A percentile compares a stretch with the other conserved stretches of the same genome.
phyloP scores from a whole-genome alignment of 1,140 invertebrate species.

The Neodiprion pinetum region DNA sequence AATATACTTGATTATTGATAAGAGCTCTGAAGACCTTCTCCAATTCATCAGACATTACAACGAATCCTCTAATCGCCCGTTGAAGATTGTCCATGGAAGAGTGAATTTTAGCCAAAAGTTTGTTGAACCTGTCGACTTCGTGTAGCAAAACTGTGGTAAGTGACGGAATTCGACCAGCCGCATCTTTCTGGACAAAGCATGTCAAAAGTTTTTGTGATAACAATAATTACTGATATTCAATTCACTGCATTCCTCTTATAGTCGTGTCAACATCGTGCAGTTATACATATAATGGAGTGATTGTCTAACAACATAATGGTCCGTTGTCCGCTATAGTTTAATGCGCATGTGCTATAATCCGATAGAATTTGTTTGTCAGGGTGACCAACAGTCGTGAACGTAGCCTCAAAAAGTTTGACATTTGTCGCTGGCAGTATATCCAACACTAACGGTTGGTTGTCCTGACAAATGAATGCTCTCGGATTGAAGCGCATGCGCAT shows the following conservation, averaged over 20 bases:
- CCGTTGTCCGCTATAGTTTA: not conserved
- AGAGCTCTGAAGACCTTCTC: constrained; percentile 82
- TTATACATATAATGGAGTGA: constrained; percentile 18
- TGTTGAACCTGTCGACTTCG: constrained; percentile 87
- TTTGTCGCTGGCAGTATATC: too few species aligned
- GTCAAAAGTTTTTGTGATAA: not conserved
- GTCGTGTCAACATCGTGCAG: constrained; percentile 23
- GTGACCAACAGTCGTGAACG: too few species aligned
- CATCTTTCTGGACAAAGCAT: constrained; percentile 63
- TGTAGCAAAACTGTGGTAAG: constrained; percentile 84
- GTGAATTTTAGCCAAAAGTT: constrained; percentile 74
- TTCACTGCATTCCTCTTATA: not conserved
- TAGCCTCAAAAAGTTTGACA: too few species aligned
- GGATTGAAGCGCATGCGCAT: too few species aligned
- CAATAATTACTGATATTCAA: not conserved
- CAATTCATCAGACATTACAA: constrained; percentile 87
- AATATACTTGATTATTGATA: constrained; percentile 73
- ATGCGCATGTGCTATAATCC: too few species aligned
- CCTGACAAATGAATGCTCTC: too few species aligned
- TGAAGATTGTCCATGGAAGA: constrained; percentile 75
- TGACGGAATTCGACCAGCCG: constrained; percentile 74
- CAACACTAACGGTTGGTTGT: too few species aligned
- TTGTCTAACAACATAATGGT: constrained; percentile 10
- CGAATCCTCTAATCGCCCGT: constrained; percentile 85
- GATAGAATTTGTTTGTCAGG: too few species aligned